Evolutionary conservation across 2,797 vertebrate species (phyloP), one percentile per base, ranked within the genome.

Genomic region (Furcifer pardalis): DNA sequence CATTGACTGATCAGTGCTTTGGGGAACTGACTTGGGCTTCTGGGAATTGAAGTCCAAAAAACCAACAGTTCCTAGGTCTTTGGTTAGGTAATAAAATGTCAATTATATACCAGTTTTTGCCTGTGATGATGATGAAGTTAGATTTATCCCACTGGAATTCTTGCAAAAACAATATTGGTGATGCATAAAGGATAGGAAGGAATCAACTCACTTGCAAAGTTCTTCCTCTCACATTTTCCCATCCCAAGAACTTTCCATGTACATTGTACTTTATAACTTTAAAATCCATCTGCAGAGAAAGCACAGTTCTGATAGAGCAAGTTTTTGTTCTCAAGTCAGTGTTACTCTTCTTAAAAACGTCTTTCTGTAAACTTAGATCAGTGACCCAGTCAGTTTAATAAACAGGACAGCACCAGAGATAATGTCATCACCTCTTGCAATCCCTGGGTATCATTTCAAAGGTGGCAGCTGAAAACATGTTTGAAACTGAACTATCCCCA

Each of bases 211-310:
- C 93, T 85, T 94, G 93, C 65, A 94, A 49, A 10, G 86, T 89
- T 5, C 75, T 90, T 1, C 91, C 91, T 3, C 30, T 87, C 7
- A 91, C 79, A 27, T 87, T 81, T 68, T 90, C 86, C 93, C 92
- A 94, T 62, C 91, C 93, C n/a, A 91, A 79, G 63, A 94, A 92
- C 5, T 85, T 74, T 8, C 92, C 92, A 25, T 56, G 77, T 30
- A 74, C 77, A 37, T 93, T 85, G 27, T 88, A 93, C 37, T 87
- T 90, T 15, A 73, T 87, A 77, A 92, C 37, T 30, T 86, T 87
- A 23, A 94, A 82, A 68, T 82, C n/a, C 7, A 93, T 88, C 93
- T 94, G 75, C 25, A 19, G 63, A 66, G n/a, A 30, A 10, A 30
- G n/a, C 4, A n/a, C 35, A 71, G 19, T 6, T 5, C 32, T 23